phyloP scores from a whole-genome alignment of 2,888 invertebrate genomes.

The Toxonevra muliebris region DNA sequence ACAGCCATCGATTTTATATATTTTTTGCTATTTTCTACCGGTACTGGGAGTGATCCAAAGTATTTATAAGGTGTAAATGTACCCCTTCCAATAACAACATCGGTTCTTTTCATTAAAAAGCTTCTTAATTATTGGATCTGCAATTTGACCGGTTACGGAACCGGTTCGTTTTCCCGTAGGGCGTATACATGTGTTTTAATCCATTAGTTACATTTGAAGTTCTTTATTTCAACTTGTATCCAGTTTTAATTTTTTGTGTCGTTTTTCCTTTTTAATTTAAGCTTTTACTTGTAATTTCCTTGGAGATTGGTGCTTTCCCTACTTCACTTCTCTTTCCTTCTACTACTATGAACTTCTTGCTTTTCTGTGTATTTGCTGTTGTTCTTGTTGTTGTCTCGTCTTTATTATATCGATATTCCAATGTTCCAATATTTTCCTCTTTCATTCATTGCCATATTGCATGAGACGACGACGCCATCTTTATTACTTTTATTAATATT shows the following conservation, averaged over 20 bases:
- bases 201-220: not conserved
- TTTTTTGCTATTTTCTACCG: too few species aligned
- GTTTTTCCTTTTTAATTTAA: not conserved
- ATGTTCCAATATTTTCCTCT: not conserved
- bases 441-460: conserved; percentile 21
- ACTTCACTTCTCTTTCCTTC: too few species aligned
- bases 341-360: not conserved
- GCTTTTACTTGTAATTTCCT: conserved; percentile 32
- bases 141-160: too few species aligned
- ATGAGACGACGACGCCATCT: conserved; percentile 19
- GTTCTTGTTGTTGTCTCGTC: not conserved
- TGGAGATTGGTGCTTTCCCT: conserved; percentile 4
- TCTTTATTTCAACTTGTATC: not conserved
- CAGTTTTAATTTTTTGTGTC: not conserved
- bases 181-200: not conserved
- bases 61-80: too few species aligned
- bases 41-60: too few species aligned
- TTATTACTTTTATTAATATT: conserved; percentile 31
- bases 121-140: too few species aligned
- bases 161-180: too few species aligned
- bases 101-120: too few species aligned
- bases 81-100: too few species aligned
- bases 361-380: not conserved
- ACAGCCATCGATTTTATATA: too few species aligned
- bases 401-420: conserved; percentile 15